Percentiles rank a stretch among this genome's conserved stretches.
phyloP scores from a whole-genome alignment of 2,113 vertebrate species.

The Cichladusa arquata region DNA sequence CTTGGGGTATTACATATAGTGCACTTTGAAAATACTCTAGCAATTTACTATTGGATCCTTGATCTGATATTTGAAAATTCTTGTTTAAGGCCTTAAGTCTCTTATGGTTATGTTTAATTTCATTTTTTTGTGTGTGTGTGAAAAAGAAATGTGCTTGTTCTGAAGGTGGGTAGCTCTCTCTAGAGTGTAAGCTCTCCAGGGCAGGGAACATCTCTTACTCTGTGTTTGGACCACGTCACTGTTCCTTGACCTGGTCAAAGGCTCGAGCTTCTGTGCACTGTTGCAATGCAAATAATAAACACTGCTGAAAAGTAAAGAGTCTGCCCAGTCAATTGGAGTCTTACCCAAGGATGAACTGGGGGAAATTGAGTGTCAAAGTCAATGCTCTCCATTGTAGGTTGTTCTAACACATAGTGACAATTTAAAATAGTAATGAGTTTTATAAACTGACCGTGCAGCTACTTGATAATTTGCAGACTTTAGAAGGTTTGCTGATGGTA shows the following conservation, averaged over 20 bases:
- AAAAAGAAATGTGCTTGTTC: background rate
- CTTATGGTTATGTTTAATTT: constrained; percentile 12
- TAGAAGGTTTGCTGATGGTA: background rate
- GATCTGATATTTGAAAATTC: background rate
- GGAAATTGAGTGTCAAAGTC: background rate
- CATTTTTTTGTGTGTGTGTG: too few species aligned
- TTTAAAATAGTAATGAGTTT: background rate
- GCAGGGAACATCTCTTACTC: background rate
- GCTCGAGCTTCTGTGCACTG: background rate
- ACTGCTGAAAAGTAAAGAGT: background rate
- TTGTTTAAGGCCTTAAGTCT: background rate
- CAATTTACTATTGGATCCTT: background rate
- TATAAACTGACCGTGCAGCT: background rate
- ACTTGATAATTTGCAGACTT: background rate
- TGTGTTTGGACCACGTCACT: background rate
- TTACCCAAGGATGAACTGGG: background rate
- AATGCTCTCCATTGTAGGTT: background rate
- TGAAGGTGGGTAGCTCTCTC: background rate
- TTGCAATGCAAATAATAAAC: constrained; percentile 55
- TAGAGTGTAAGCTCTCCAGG: constrained; percentile 54
- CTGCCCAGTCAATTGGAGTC: background rate
- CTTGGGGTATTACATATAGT: background rate
- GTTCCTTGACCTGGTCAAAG: background rate
- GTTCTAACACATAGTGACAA: background rate
- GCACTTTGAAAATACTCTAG: background rate